Base-by-base conservation (phyloP, 2,888 invertebrate genomes). In the Aphidoletes aphidimyza region DNA sequence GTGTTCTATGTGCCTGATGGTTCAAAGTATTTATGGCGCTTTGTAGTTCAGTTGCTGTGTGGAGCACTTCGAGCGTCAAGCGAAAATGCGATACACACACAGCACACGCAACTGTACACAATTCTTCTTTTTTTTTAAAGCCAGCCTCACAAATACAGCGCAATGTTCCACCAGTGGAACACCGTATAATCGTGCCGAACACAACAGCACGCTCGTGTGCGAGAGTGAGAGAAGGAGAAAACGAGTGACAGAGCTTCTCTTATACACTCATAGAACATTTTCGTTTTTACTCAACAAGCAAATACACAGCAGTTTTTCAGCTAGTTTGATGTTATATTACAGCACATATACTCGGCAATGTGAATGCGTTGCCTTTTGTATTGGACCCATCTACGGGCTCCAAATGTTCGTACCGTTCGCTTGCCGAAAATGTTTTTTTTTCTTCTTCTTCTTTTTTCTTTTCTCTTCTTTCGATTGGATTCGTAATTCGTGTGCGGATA, bases 291-390 rank as follows among this genome's bases (percentile, higher is more conserved):
- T n/a, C n/a, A n/a, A n/a, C n/a, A n/a, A n/a, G n/a, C n/a, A n/a
- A n/a, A n/a, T n/a, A n/a, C 9, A 14, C 22, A 8, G 54, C 11
- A 8, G 47, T 14, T 47, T 17, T 8, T 47, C 17, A 17, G 47
- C 54, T 54, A 54, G 54, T 54, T 54, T 47, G n/a, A 22, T 54
- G n/a, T n/a, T 54, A 54, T 54, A 54, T 54, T 54, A 54, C n/a
- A 54, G 22, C 22, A 54, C 54, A 54, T 54, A 54, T 54, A 54
- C 14, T 1, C 1, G 9, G 54, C 54, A 54, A 54, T 54, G 54
- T 47, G 19, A 47, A 17, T 9, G 14, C 47, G 47, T 54, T 54
- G 22, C 9, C n/a, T n/a, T n/a, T n/a, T n/a, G n/a, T n/a, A n/a
- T n/a, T n/a, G 54, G 54, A n/a, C 54, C 54, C 54, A 22, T 54